phyloP scores from a whole-genome alignment of 2,113 vertebrate genomes.

The Phoxinus phoxinus region DNA sequence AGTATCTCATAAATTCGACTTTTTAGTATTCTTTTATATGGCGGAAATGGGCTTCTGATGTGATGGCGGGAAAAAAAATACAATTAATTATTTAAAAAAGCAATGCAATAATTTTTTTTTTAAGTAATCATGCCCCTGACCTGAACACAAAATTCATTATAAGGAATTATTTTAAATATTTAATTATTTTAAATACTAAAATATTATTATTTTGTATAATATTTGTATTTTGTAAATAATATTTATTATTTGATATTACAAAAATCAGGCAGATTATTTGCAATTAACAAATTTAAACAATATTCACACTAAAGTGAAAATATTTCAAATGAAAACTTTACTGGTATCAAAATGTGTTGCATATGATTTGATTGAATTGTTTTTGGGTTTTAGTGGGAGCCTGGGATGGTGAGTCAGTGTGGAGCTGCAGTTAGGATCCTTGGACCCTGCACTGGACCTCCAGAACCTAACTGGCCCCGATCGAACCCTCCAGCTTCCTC shows the following conservation, averaged over 20 bases:
- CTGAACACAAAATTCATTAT: neutral
- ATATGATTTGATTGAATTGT: neutral
- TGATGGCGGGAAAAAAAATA: neutral
- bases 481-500: conserved; percentile 50
- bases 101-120: no score
- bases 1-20: neutral
- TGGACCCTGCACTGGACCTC: conserved; percentile 42
- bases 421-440: conserved; percentile 41
- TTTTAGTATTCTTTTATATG: neutral
- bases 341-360: neutral
- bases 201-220: neutral
- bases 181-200: neutral
- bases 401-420: conserved; percentile 55
- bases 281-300: neutral
- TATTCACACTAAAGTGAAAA: neutral
- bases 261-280: neutral
- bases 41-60: neutral
- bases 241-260: neutral
- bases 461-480: conserved; percentile 46
- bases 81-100: no score
- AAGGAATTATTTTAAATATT: neutral
- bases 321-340: neutral
- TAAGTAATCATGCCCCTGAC: neutral
- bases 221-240: neutral
- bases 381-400: conserved; percentile 40